phyloP scores from a whole-genome alignment of 2,888 invertebrate genomes.

The Dinocampus coccinellae region DNA sequence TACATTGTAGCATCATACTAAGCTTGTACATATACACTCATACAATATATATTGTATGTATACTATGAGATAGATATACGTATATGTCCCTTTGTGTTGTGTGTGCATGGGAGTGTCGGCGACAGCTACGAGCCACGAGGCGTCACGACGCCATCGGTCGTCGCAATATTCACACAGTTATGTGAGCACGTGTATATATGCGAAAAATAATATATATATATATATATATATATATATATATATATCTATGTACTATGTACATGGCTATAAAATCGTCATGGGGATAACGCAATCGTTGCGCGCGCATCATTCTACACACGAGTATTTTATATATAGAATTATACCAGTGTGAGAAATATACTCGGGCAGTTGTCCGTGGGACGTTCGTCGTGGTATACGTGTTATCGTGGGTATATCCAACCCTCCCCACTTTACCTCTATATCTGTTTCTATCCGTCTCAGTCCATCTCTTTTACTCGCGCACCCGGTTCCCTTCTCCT shows the following conservation, averaged over 20 bases:
- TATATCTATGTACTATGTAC: neutral
- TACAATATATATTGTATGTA: neutral
- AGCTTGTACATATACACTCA: conserved; percentile 8
- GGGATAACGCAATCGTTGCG: conserved; percentile 28
- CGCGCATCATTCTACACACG: conserved; percentile 27
- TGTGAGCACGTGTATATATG: conserved; percentile 34
- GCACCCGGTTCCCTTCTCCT: neutral
- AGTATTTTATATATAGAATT: conserved; percentile 24
- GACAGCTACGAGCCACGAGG: conserved; percentile 25
- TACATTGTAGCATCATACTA: conserved; percentile 9
- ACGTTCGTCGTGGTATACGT: conserved; percentile 43
- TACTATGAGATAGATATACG: neutral
- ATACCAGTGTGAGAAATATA: conserved; percentile 18
- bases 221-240: neutral
- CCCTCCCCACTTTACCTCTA: neutral
- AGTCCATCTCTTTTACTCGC: conserved; percentile 32
- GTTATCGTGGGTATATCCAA: conserved; percentile 12
- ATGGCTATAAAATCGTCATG: neutral
- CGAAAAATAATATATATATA: conserved; percentile 8
- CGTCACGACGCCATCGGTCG: conserved; percentile 29
- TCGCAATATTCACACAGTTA: conserved; percentile 39
- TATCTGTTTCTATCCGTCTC: conserved; percentile 2
- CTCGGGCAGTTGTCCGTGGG: conserved; percentile 45
- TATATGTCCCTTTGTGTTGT: neutral
- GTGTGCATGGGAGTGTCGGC: conserved; percentile 32